A percentile compares a stretch with the other conserved stretches of the same genome.
Conservation (phyloP, 2,797 vertebrate genomes). For the Sciurus vulgaris region DNA sequence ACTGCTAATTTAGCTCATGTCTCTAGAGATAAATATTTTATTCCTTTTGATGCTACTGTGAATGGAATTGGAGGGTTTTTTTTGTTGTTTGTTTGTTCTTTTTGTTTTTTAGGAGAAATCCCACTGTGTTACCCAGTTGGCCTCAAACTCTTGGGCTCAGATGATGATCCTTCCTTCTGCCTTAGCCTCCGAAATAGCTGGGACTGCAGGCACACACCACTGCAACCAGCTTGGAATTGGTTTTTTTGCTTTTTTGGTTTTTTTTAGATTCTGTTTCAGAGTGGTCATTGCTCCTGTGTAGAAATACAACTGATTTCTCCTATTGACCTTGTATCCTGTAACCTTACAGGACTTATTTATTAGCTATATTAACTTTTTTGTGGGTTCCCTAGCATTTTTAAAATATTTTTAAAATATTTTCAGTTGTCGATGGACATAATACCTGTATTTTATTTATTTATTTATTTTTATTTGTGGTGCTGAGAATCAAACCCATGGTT, state of each 20-base stretch:
- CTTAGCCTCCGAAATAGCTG: background rate
- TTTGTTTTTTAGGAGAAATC: background rate
- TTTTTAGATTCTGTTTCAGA: background rate
- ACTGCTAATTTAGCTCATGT: background rate
- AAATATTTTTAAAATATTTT: no score
- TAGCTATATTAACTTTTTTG: background rate
- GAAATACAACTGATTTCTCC: no score
- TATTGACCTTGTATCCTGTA: background rate
- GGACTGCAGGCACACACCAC: background rate
- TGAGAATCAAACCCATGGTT: no score
- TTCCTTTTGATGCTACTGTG: background rate
- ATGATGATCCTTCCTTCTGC: background rate
- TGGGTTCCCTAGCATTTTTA: background rate
- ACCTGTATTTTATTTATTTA: no score
- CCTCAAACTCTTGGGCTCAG: background rate
- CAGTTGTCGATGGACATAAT: no score
- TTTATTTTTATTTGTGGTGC: no score
- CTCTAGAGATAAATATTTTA: background rate
- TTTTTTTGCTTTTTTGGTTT: background rate
- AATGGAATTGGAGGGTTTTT: background rate
- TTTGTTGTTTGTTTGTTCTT: background rate
- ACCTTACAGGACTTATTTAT: background rate
- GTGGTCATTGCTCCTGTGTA: background rate
- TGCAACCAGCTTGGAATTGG: background rate
- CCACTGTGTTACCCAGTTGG: no score